Conservation (phyloP, 2,888 invertebrate genomes). For the Leptura quadrifasciata region DNA sequence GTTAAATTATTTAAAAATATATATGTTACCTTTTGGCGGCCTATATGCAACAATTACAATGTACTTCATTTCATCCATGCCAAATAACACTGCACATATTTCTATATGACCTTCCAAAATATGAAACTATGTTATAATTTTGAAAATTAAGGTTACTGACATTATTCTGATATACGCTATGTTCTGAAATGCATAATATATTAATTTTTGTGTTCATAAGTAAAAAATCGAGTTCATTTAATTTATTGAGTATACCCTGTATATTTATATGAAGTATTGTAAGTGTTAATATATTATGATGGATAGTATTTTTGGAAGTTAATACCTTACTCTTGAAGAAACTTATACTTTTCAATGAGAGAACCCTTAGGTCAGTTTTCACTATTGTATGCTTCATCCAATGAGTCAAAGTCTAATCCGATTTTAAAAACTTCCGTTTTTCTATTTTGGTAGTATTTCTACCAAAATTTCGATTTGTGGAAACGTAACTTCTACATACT, state of each 20-base stretch:
- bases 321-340: background rate
- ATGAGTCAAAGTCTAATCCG: background rate
- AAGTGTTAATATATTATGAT: background rate
- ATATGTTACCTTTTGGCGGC: too few species aligned
- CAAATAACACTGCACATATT: background rate
- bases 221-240: too few species aligned
- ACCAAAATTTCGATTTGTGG: background rate
- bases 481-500: background rate
- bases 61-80: background rate
- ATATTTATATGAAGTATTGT: background rate
- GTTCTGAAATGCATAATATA: too few species aligned
- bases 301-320: background rate
- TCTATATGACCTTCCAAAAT: slow-evolving; percentile 10
- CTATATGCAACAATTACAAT: too few species aligned
- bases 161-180: too few species aligned
- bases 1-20: too few species aligned
- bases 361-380: background rate
- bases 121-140: slow-evolving; percentile 5
- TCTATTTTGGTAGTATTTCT: background rate
- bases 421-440: slow-evolving; percentile 4
- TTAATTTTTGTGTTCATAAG: too few species aligned
- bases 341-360: background rate
- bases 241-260: too few species aligned
- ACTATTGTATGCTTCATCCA: background rate
- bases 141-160: too few species aligned